These are phyloP conservation scores for Typhlomys cinereus DNA, from an alignment of 2,113 vertebrate genomes.

Conservation along the genomic window DNA sequence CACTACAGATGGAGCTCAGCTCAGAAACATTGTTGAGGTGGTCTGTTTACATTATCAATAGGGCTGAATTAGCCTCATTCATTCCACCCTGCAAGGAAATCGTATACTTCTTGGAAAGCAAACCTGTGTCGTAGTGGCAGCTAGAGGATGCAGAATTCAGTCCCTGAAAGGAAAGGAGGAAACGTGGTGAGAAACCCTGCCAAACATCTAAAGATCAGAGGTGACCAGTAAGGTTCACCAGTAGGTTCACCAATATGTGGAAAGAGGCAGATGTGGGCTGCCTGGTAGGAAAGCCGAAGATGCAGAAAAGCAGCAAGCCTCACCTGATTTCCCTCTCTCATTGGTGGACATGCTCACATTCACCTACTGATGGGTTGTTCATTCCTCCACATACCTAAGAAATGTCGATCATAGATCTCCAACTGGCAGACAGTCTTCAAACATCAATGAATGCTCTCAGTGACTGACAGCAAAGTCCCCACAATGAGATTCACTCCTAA, in stretches of 20 bases:
- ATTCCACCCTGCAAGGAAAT: not conserved
- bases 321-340: not conserved
- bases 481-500: not conserved
- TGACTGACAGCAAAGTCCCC: not conserved
- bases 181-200: not conserved
- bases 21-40: not conserved
- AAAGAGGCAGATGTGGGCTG: not conserved
- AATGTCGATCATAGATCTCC: not conserved
- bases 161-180: not conserved
- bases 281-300: not conserved
- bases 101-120: not conserved
- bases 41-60: not conserved
- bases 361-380: not conserved
- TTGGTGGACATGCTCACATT: not conserved
- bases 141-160: not conserved
- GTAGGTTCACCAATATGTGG: fast-evolving
- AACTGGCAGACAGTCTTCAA: not conserved
- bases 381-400: not conserved
- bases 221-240: not conserved
- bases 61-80: not conserved
- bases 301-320: not conserved
- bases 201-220: not conserved
- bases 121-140: not conserved
- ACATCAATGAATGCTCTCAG: not conserved
- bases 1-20: not conserved